phyloP scores from a whole-genome alignment of 2,113 vertebrate genomes.

The Centropus bengalensis region DNA sequence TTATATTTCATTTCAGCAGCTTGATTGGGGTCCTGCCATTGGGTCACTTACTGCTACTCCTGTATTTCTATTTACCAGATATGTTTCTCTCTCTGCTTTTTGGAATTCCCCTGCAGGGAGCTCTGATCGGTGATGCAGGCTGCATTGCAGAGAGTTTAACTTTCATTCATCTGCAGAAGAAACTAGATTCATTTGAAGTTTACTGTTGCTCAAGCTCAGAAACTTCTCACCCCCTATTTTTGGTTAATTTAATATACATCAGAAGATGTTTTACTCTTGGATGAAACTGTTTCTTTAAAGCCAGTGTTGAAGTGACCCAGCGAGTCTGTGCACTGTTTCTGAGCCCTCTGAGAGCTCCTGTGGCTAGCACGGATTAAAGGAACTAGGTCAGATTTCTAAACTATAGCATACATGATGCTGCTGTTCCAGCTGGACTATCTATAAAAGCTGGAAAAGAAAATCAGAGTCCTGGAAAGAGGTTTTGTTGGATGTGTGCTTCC shows the following conservation, averaged over 20 bases:
- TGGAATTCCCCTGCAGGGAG: neutral
- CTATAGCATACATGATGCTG: neutral
- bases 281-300: slow-evolving; percentile 42
- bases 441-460: slow-evolving; percentile 61
- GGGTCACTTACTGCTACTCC: slow-evolving; percentile 7
- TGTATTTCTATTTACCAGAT: slow-evolving; percentile 29
- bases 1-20: neutral
- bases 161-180: slow-evolving; percentile 25
- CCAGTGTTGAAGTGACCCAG: slow-evolving; percentile 24
- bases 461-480: slow-evolving; percentile 52
- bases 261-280: slow-evolving; percentile 29
- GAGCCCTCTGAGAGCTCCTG: slow-evolving; percentile 47
- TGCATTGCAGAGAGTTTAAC: neutral
- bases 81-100: neutral
- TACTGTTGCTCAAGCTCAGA: neutral
- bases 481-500: slow-evolving; percentile 55
- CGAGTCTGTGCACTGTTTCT: slow-evolving; percentile 10
- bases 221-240: neutral
- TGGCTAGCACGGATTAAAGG: slow-evolving; percentile 16
- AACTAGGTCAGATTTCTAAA: slow-evolving; percentile 65
- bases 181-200: neutral
- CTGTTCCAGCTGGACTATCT: slow-evolving; percentile 67
- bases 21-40: neutral
- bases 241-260: slow-evolving; percentile 14
- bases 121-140: neutral